These are phyloP conservation scores for Ochropleura plecta DNA, from an alignment of 2,888 invertebrate species.

Conservation along the genomic window DNA sequence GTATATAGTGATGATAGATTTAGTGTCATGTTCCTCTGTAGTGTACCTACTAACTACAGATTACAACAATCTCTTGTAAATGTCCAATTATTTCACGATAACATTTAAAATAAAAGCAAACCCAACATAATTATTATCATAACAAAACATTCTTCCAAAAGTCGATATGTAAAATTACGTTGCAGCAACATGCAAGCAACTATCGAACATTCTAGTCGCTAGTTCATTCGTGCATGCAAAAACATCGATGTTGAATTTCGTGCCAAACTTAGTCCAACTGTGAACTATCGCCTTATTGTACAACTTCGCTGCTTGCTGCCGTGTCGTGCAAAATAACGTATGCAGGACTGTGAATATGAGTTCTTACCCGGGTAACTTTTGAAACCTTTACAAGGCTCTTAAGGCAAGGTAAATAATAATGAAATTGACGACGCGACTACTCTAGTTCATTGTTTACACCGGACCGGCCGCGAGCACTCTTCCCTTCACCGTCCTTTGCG, in stretches of 20 bases:
- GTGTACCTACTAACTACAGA: no score
- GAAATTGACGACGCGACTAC: no score
- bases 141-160: conserved; percentile 10
- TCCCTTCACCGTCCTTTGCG: no score
- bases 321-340: conserved; percentile 30
- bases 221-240: conserved; percentile 52
- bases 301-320: conserved; percentile 71
- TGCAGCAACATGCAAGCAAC: conserved; percentile 20
- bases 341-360: conserved; percentile 4
- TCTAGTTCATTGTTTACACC: no score
- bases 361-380: background rate
- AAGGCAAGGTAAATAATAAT: no score
- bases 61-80: no score
- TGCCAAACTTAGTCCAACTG: conserved; percentile 65
- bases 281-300: conserved; percentile 78
- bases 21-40: no score
- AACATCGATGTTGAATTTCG: conserved; percentile 56
- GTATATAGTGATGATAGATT: no score
- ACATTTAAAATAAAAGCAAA: background rate
- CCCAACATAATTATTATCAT: background rate
- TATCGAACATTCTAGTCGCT: conserved; percentile 46
- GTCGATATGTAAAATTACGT: conserved; percentile 45
- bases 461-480: no score
- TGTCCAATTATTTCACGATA: no score
- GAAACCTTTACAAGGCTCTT: background rate